A percentile compares a stretch with the other conserved stretches of the same genome.
Conservation (phyloP, 2,797 vertebrate species). For the Takifugu ocellatus region DNA sequence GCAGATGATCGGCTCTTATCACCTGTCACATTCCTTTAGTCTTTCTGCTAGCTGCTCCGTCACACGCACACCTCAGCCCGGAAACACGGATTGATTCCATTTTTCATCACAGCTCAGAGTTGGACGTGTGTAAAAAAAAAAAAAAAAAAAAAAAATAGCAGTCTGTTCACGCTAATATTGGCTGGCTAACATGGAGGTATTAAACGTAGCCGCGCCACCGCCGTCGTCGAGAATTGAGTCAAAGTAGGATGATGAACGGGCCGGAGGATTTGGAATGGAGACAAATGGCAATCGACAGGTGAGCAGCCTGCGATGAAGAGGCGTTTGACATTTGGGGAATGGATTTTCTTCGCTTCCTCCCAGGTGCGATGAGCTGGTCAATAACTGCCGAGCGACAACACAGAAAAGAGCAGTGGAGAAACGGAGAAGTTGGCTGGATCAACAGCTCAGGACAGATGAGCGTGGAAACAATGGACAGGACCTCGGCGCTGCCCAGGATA, state of each 20-base stretch:
- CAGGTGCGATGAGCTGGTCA: too few species aligned
- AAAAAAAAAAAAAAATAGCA: constrained; percentile 20
- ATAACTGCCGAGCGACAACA: too few species aligned
- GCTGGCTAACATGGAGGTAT: constrained; percentile 22
- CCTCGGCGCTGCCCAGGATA: too few species aligned
- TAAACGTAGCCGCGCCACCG: not conserved
- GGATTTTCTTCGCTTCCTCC: too few species aligned
- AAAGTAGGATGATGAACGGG: not conserved
- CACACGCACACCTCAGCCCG: constrained; percentile 22
- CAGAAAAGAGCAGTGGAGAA: too few species aligned
- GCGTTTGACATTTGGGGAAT: not conserved
- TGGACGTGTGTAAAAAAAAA: constrained; percentile 9
- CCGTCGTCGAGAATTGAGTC: not conserved
- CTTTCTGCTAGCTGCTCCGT: constrained; percentile 20
- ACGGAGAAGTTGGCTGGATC: too few species aligned
- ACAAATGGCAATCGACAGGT: not conserved
- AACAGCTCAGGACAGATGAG: too few species aligned
- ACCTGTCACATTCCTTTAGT: constrained; percentile 41
- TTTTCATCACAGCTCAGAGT: constrained; percentile 41
- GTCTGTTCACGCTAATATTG: constrained; percentile 25
- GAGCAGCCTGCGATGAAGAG: not conserved
- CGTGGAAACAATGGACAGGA: too few species aligned
- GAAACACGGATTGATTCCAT: constrained; percentile 40
- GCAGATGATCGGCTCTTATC: constrained; percentile 34
- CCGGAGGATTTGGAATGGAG: too few species aligned